Evolutionary conservation across 37 sponge, comb jelly and placozoan species (phyloP).

Genomic region (Bolinopsis microptera): DNA sequence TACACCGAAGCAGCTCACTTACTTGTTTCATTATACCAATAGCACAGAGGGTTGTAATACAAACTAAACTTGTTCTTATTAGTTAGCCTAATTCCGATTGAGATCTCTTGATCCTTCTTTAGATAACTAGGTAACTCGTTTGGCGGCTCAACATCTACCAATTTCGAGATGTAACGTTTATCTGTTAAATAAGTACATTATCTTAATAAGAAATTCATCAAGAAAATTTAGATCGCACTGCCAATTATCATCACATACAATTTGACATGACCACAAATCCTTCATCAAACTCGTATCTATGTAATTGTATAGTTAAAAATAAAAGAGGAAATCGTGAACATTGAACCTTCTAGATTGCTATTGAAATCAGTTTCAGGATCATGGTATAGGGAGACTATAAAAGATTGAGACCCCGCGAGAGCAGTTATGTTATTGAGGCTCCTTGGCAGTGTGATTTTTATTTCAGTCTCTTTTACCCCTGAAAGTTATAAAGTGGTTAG

Average conservation of each 20-base stretch:
- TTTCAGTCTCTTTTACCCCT: neutral
- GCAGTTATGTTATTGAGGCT: neutral
- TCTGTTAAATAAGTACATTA: neutral
- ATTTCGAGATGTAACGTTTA: neutral
- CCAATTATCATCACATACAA: too few relatives aligned
- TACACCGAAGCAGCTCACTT: too few relatives aligned
- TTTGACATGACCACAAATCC: too few relatives aligned
- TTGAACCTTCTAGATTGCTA: too few relatives aligned
- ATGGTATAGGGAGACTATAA: neutral
- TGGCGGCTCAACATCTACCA: conserved; percentile 15
- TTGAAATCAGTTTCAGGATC: neutral
- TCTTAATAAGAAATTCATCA: too few relatives aligned
- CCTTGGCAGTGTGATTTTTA: neutral
- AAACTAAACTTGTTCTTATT: neutral
- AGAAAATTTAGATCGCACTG: too few relatives aligned
- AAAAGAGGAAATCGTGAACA: too few relatives aligned
- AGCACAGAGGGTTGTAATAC: neutral
- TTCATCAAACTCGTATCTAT: too few relatives aligned
- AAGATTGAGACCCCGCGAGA: neutral
- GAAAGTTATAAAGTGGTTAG: too few relatives aligned
- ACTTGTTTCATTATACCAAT: neutral
- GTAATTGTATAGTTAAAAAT: too few relatives aligned
- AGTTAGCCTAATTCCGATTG: neutral
- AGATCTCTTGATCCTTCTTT: neutral
- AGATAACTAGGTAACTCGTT: neutral